Evolutionary conservation across 1,140 invertebrate species (phyloP).

Genomic region (Drosophila kohkoa): DNA sequence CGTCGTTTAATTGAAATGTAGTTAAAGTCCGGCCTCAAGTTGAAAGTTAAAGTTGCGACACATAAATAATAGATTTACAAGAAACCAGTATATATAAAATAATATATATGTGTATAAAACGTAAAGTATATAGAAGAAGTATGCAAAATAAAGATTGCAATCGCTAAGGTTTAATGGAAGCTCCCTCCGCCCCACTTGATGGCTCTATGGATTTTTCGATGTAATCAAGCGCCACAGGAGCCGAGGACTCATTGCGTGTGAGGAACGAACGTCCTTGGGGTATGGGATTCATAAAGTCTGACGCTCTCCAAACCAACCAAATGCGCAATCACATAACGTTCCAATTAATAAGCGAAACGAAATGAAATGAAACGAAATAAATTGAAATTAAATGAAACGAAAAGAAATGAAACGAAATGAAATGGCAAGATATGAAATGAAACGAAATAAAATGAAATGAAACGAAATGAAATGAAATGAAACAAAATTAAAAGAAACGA

Average conservation of each 20-base stretch:
- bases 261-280: slow-evolving; percentile 23
- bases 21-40: background rate
- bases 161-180: slow-evolving; percentile 59
- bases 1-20: no score
- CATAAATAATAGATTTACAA: background rate
- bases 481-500: slow-evolving; percentile 52
- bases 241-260: slow-evolving; percentile 32
- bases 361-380: slow-evolving; percentile 16
- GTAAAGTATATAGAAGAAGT: slow-evolving; percentile 1
- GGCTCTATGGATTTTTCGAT: slow-evolving; percentile 63
- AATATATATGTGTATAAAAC: background rate
- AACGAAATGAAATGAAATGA: background rate
- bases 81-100: background rate
- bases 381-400: background rate
- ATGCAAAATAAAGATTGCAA: slow-evolving; percentile 50
- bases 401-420: slow-evolving; percentile 18
- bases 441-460: slow-evolving; percentile 55
- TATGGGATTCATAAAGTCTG: slow-evolving; percentile 2
- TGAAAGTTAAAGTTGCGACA: background rate
- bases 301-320: slow-evolving; percentile 10
- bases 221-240: slow-evolving; percentile 53
- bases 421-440: no score
- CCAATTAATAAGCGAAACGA: slow-evolving; percentile 48
- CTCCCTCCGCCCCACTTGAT: slow-evolving; percentile 11
- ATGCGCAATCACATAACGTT: slow-evolving; percentile 47